Evolutionary conservation across 2,113 vertebrate species (phyloP).

Genomic region (Scortum barcoo): DNA sequence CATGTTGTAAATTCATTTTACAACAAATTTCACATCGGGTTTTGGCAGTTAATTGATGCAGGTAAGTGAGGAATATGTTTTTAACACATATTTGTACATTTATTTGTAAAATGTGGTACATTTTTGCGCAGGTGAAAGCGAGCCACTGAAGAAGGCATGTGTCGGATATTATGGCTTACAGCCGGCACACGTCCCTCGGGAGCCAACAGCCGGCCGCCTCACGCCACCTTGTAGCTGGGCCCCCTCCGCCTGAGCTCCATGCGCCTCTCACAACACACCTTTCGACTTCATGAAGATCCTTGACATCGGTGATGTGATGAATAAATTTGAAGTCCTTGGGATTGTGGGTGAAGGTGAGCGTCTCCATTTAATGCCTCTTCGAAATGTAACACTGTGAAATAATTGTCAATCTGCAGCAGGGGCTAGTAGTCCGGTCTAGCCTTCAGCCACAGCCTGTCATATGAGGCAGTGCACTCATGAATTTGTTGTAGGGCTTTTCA

Average conservation of each 20-base stretch:
- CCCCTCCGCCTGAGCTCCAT: conserved; percentile 52
- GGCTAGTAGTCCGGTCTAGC: background rate
- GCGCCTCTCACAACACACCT: conserved; percentile 75
- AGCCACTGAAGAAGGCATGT: conserved; percentile 58
- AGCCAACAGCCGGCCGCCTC: conserved; percentile 63
- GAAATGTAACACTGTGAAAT: background rate
- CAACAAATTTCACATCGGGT: background rate
- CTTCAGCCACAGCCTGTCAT: conserved; percentile 1
- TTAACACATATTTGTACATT: background rate
- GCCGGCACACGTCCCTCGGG: conserved; percentile 40
- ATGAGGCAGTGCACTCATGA: background rate
- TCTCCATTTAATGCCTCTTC: background rate
- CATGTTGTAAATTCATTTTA: background rate
- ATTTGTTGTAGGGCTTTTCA: conserved; percentile 30
- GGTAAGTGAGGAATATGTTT: background rate
- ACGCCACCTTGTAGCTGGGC: conserved; percentile 65
- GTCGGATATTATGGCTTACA: conserved; percentile 59
- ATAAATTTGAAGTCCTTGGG: conserved; percentile 99
- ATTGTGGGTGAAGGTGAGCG: conserved; percentile 99
- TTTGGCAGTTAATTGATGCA: background rate
- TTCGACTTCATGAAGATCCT: conserved; percentile 99
- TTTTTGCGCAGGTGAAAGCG: conserved; percentile 60
- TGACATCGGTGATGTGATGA: conserved; percentile 99
- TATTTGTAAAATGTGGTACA: background rate
- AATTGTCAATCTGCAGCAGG: background rate